Conservation (phyloP, 2,888 invertebrate genomes). For the Heterodera filipjevi region DNA sequence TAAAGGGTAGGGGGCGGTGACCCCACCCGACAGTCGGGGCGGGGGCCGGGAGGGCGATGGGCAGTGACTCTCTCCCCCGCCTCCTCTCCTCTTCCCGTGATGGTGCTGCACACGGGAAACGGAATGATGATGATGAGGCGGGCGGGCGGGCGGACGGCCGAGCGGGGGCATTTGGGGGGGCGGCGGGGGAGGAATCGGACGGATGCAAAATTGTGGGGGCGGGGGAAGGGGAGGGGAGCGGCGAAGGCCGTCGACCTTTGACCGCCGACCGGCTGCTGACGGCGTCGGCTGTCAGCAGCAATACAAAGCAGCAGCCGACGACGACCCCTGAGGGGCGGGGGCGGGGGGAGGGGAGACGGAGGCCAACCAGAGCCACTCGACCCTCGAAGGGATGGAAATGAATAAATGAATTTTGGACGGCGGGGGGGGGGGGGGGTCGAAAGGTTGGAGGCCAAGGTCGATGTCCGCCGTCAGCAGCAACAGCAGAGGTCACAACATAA, state of each 20-base stretch:
- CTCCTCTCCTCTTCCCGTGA: background rate
- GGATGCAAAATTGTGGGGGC: background rate
- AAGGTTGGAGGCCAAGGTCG: background rate
- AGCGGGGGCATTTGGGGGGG: background rate
- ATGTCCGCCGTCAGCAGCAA: background rate
- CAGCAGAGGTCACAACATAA: background rate
- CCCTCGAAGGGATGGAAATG: background rate
- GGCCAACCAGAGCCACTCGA: background rate
- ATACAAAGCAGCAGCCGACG: background rate
- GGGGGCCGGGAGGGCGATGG: background rate
- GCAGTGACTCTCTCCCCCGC: background rate
- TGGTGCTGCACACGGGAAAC: background rate
- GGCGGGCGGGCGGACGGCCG: background rate
- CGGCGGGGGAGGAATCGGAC: background rate
- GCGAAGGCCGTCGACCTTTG: constrained; percentile 12
- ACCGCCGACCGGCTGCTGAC: background rate
- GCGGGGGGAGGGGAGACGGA: background rate
- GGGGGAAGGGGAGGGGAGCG: background rate
- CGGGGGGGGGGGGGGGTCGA: background rate
- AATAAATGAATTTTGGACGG: background rate
- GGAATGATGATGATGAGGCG: constrained; percentile 1
- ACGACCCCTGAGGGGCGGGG: background rate
- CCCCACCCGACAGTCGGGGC: background rate
- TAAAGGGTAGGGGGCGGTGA: constrained; percentile 12
- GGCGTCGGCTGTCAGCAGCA: constrained; percentile 5